A percentile compares a stretch with the other conserved stretches of the same genome.
Evolutionary conservation across 1,140 invertebrate species (phyloP).

Genomic region (Lepidurus packardi): DNA sequence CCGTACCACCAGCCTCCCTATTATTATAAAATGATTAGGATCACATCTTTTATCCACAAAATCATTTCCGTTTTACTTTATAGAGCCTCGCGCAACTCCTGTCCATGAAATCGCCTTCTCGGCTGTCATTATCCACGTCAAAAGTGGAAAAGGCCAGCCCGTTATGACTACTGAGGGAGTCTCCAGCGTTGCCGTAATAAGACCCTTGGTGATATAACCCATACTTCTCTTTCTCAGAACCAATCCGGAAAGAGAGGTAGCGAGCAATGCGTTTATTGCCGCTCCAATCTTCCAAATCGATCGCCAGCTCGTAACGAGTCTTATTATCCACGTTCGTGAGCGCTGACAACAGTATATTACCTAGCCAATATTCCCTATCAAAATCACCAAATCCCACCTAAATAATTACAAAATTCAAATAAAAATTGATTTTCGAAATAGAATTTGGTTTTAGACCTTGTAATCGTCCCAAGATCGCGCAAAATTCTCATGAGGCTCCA

Average conservation of each 20-base stretch:
- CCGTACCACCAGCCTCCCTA: slow-evolving; percentile 47
- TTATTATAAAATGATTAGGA: background rate
- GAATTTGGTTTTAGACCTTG: slow-evolving; percentile 35
- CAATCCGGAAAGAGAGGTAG: slow-evolving; percentile 39
- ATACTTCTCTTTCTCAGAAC: slow-evolving; percentile 39
- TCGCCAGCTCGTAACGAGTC: slow-evolving; percentile 44
- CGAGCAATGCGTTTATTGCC: slow-evolving; percentile 43
- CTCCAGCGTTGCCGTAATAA: slow-evolving; percentile 41
- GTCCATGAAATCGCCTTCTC: slow-evolving; percentile 39
- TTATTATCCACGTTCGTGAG: slow-evolving; percentile 46
- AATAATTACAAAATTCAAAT: background rate
- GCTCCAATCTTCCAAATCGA: slow-evolving; percentile 49
- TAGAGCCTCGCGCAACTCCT: slow-evolving; percentile 40
- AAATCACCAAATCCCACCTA: slow-evolving; percentile 40
- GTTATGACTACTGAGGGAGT: slow-evolving; percentile 46
- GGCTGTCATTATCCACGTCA: slow-evolving; percentile 47
- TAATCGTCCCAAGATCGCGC: slow-evolving; percentile 41
- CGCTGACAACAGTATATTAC: slow-evolving; percentile 40
- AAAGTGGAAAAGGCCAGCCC: slow-evolving; percentile 47
- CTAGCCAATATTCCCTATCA: slow-evolving; percentile 42
- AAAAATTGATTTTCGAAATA: background rate
- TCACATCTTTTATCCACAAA: background rate
- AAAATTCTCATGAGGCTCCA: slow-evolving; percentile 41
- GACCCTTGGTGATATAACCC: slow-evolving; percentile 39
- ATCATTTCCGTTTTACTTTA: slow-evolving; percentile 36